Evolutionary conservation across 2,888 invertebrate species (phyloP), one percentile per base, ranked within the genome.

Genomic region (Acleris laterana): DNA sequence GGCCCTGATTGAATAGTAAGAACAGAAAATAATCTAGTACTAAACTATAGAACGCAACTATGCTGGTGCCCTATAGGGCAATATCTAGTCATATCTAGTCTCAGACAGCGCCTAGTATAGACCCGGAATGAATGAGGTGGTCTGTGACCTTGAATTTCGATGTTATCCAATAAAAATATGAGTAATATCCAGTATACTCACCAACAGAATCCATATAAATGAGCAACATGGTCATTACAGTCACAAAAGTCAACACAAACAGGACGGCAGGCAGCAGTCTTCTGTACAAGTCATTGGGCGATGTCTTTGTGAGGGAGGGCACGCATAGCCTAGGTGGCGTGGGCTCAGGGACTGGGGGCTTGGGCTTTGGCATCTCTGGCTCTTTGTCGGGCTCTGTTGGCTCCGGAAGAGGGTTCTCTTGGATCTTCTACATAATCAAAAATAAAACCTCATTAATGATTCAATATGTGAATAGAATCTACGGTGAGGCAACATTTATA

Each of bases 191-290:
- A 13, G 13, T 38, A 13, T 38, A 80, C 91, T 94, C 86, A 96
- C 96, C 96, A 88, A 95, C 96, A 75, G 96, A 96, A 84, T 96
- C 96, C 95, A 96, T 96, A 85, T 96, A 96, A 73, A 96, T 94
- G 52, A 96, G 94, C 72, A 97, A 93, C 79, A 96, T 93, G 13
- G 96, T 95, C 95, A 96, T 96, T 38, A 96, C 96, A 38, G 96
- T 96, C 67, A 96, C 96, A 89, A 97, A 97, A 11, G 96, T 96
- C 69, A 96, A 90, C 71, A 96, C 93, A 88, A 96, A 97, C 71
- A 96, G 90, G 55, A 95, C 94, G 42, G 96, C 94, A 0, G 96
- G 96, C 77, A 96, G 84, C 68, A 96, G 87, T 71, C 89, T 85
- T 62, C 94, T 81, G 67, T 90, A 93, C 68, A 93, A 65, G 25